A percentile compares a stretch with the other conserved stretches of the same genome.
phyloP scores from a whole-genome alignment of 2,113 vertebrate genomes.

The Rhadina sibilatrix region DNA sequence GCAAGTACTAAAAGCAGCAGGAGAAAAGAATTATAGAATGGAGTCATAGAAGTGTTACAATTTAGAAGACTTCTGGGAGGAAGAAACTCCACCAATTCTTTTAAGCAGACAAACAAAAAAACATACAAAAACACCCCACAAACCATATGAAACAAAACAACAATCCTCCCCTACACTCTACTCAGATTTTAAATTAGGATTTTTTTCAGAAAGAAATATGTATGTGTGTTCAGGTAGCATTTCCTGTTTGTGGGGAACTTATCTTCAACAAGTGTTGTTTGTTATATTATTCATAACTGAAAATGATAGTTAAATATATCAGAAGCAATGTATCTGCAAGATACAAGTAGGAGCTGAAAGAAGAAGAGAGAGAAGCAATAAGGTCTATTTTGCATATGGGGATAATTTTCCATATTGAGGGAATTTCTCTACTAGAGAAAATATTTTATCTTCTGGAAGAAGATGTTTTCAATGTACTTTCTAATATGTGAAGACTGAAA shows the following conservation, averaged over 20 bases:
- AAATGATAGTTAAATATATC: not conserved
- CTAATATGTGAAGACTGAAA: not conserved
- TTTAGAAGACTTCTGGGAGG: not conserved
- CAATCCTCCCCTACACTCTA: accelerated
- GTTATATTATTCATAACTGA: not conserved
- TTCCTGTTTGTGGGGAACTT: not conserved
- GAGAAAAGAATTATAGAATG: not conserved
- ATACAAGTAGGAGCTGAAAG: not conserved
- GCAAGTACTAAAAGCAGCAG: not conserved
- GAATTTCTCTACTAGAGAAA: not conserved
- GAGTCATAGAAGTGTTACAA: not conserved
- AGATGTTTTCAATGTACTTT: not conserved
- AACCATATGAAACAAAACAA: not conserved
- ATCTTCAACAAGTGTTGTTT: not conserved
- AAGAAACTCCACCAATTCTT: not conserved
- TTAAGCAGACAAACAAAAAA: not conserved
- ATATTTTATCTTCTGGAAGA: not conserved
- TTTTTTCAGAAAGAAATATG: not conserved
- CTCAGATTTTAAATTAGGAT: not conserved
- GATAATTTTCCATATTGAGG: not conserved
- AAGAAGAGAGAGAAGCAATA: not conserved
- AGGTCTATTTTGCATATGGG: not conserved
- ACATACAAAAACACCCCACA: not conserved
- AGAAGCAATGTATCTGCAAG: not conserved
- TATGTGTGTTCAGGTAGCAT: not conserved